Percentiles rank a stretch among this genome's conserved stretches.
Conservation (phyloP, 2,113 vertebrate genomes). For the Odontesthes bonariensis region DNA sequence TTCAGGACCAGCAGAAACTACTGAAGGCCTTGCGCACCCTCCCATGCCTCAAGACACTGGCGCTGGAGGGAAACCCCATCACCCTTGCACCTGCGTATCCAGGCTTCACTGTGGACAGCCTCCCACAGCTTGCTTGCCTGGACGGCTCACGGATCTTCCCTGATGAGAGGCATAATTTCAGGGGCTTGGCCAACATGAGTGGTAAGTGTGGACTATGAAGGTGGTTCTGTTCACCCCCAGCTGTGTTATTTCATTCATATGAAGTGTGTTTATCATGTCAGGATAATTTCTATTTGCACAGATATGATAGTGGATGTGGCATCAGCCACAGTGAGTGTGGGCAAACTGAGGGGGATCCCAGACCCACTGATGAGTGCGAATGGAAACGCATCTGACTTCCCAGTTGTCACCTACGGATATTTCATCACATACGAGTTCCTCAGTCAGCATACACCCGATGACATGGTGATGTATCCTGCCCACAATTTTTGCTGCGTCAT, state of each 20-base stretch:
- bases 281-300: constrained; percentile 42
- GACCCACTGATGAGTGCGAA: constrained; percentile 46
- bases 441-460: background rate
- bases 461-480: constrained; percentile 35
- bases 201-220: constrained; percentile 75
- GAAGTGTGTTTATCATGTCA: background rate
- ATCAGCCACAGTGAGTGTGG: constrained; percentile 79
- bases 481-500: background rate
- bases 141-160: constrained; percentile 81
- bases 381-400: constrained; percentile 57
- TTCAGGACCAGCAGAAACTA: constrained; percentile 80
- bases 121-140: constrained; percentile 80
- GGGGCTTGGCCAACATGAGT: constrained; percentile 70
- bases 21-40: constrained; percentile 76
- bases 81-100: constrained; percentile 85
- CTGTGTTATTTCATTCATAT: background rate
- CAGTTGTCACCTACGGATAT: constrained; percentile 82
- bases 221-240: no score
- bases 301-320: constrained; percentile 70
- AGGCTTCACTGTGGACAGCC: constrained; percentile 85
- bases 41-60: constrained; percentile 78
- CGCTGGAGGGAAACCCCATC: constrained; percentile 89
- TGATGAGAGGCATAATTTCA: constrained; percentile 79
- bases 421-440: constrained; percentile 84
- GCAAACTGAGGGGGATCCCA: constrained; percentile 81